Percentiles rank a stretch among this genome's conserved stretches.
phyloP scores from a whole-genome alignment of 64 coral and sea anemone species.

The Acropora tenuis region DNA sequence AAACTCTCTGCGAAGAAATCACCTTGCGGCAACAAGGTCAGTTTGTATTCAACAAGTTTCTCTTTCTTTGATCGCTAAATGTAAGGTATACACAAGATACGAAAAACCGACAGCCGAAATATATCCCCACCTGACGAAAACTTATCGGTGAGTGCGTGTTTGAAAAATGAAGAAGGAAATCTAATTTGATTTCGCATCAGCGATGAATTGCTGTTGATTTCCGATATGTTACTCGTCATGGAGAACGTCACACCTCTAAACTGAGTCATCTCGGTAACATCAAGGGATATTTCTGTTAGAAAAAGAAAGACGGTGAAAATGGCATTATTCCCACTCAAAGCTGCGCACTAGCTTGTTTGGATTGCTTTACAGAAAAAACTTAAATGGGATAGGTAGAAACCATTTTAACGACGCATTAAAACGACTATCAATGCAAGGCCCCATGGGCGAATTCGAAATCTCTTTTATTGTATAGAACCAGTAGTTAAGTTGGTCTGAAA shows the following conservation, averaged over 20 bases:
- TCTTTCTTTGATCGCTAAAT: too few species aligned
- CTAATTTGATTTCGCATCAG: constrained; percentile 39
- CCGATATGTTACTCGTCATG: neutral
- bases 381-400: too few species aligned
- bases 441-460: too few species aligned
- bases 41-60: too few species aligned
- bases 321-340: neutral
- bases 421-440: too few species aligned
- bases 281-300: constrained; percentile 3
- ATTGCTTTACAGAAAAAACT: too few species aligned
- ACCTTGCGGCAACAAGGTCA: too few species aligned
- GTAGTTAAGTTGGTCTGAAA: too few species aligned
- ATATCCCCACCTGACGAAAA: constrained; percentile 49
- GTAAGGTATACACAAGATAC: neutral
- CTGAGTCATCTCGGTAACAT: constrained; percentile 62
- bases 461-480: too few species aligned
- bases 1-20: too few species aligned
- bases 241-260: constrained; percentile 31
- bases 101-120: neutral
- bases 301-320: neutral
- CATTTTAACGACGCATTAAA: too few species aligned
- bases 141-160: constrained; percentile 24
- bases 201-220: neutral
- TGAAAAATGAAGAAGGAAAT: constrained; percentile 62
- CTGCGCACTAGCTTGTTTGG: too few species aligned